Evolutionary conservation across 2,888 invertebrate species (phyloP), one percentile per base, ranked within the genome.

Genomic region (Hydrotaea cyrtoneurina): DNA sequence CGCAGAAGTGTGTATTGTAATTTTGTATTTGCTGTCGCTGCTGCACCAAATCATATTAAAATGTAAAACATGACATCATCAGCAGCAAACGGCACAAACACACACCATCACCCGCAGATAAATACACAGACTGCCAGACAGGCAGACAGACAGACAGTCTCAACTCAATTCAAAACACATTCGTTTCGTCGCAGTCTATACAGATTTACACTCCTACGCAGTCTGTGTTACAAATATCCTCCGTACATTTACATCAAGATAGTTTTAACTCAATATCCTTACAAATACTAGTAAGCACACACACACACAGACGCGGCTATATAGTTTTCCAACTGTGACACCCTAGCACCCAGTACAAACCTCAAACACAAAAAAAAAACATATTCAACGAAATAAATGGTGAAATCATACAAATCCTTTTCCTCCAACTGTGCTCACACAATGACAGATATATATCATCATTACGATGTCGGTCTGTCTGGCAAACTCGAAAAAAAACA

Each of bases 61-160:
- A 82, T 82, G 77, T 81, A 62, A 62, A 85, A 85, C 81, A 82
- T 82, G 76, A 82, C 81, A 85, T 77, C 85, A 74, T 74, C 50
- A 71, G 23, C 74, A 74, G 26, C 5, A 5, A 46, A 7, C 43
- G 39, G 17, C 66, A 17, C 36, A 2, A 62, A 26, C 21, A 5
- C 5, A 23, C 55, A 55, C 55, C 46, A 69, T 57, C 66, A 39
- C 57, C 66, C 26, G 71, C 71, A 73, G 77, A 77, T 78, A 73
- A 53, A 43, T 64, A 78, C 62, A 39, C 77, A 62, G 46, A 66
- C 72, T 10, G 17, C 31, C 69, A 78, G 57, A 43, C 39, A 46
- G 31, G 36, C 59, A 26, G 78, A 59, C 26, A 46, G 43, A 21
- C 76, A 31, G 76, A 53, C 64, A 50, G 53, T 4, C 31, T 31